phyloP scores from a whole-genome alignment of 1,140 invertebrate species.

The Ctenoplectra terminalis region DNA sequence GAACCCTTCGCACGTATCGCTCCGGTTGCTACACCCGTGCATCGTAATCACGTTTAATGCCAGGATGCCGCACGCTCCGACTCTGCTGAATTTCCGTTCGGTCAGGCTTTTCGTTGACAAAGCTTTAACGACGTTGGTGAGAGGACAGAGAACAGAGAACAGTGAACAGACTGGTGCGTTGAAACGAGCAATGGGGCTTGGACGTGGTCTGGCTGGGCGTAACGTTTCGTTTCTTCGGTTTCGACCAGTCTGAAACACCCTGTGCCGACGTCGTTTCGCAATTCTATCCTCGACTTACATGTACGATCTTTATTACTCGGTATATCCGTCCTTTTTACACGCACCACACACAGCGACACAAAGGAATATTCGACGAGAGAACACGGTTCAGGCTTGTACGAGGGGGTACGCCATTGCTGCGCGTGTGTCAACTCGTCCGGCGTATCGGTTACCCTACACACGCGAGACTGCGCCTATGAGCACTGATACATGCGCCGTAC shows the following conservation, averaged over 20 bases:
- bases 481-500: slow-evolving; percentile 28
- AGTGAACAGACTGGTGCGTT: neutral
- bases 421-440: slow-evolving; percentile 36
- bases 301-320: neutral
- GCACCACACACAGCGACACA: slow-evolving; percentile 35
- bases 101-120: neutral
- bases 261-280: slow-evolving; percentile 12
- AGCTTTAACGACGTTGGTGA: slow-evolving; percentile 19
- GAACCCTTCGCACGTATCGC: slow-evolving; percentile 18
- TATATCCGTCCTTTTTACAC: slow-evolving; percentile 28
- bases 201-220: slow-evolving; percentile 38
- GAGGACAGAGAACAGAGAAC: too few species aligned
- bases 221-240: slow-evolving; percentile 18
- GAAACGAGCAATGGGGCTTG: neutral
- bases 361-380: slow-evolving; percentile 21
- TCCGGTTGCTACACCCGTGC: slow-evolving; percentile 23
- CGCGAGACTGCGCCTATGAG: slow-evolving; percentile 41
- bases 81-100: neutral
- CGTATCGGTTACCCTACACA: slow-evolving; percentile 46
- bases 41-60: slow-evolving; percentile 29
- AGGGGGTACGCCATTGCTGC: slow-evolving; percentile 38
- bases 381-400: slow-evolving; percentile 27
- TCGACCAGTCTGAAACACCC: neutral
- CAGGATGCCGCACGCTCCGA: neutral
- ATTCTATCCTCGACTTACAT: neutral